Base-by-base conservation (phyloP, 2,888 invertebrate genomes). In the Apodemia zela region DNA sequence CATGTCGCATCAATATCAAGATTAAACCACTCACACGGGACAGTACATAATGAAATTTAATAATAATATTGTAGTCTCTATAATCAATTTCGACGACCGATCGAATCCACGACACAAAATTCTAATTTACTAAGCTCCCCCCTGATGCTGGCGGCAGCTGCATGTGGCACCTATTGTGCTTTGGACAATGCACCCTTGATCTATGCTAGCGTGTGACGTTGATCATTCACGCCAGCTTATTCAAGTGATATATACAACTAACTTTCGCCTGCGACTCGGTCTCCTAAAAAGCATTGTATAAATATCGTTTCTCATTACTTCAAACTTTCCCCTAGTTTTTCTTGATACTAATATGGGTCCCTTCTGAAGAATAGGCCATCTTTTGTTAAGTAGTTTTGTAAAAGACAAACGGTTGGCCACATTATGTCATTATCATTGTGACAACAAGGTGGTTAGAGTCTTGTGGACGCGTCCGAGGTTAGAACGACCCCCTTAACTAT, bases 121-220 rank as follows among this genome's bases (percentile, higher is more conserved):
- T 68, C 66, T 68, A 68, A 66, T 64, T 63, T 64, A 51, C 67
- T 62, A 59, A 68, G 63, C 59, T 65, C 63, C 72, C 71, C 68
- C 67, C 66, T 63, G 64, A 63, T 63, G 59, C 63, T 64, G 61
- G 59, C 66, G 78, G 67, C 82, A 82, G 82, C 82, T 82, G 82
- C 80, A 73, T 71, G 71, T 70, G 64, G 65, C 71, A 60, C 67
- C 70, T 70, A 76, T 77, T 72, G 78, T 76, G 67, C 68, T 66
- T 8, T 64, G 63, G 66, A 74, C 75, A 78, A 76, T 74, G 73
- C 75, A 66, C 80, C 79, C 80, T 73, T 74, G 72, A 75, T 75
- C 75, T 77, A 76, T 73, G 66, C 69, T 63, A 63, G 68, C 69
- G 69, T 67, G 68, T 67, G 68, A 69, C 66, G 65, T 65, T 61